Percentiles rank a stretch among this genome's conserved stretches.
phyloP scores from a whole-genome alignment of 2,888 invertebrate genomes.

The Alentia gelatinosa region DNA sequence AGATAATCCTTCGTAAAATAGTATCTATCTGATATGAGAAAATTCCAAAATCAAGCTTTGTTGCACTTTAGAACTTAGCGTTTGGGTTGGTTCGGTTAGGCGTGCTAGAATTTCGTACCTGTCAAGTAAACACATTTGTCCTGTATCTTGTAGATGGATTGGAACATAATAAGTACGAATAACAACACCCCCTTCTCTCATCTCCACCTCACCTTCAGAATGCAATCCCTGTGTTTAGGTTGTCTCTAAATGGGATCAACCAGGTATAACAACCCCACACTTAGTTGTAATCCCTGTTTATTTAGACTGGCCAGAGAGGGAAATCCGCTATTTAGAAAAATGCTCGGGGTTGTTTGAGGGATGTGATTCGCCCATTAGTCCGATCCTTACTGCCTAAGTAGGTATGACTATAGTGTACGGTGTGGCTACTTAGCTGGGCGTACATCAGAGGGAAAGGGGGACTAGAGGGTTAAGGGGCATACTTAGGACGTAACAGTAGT shows the following conservation, averaged over 20 bases:
- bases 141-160: not conserved
- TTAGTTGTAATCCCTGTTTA: not conserved
- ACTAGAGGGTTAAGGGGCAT: no score
- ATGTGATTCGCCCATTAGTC: not conserved
- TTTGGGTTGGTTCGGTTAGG: no score
- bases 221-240: not conserved
- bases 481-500: no score
- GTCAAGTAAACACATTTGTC: no score
- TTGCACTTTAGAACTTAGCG: no score
- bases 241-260: not conserved
- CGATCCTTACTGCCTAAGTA: not conserved
- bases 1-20: no score
- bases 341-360: not conserved
- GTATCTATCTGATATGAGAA: no score
- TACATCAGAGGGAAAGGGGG: not conserved
- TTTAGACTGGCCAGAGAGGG: not conserved
- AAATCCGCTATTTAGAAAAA: slow-evolving; percentile 11
- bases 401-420: not conserved
- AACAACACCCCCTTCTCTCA: not conserved
- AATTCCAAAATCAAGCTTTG: no score
- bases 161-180: not conserved
- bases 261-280: not conserved
- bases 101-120: no score
- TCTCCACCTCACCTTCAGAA: no score
- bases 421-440: not conserved